A percentile compares a stretch with the other conserved stretches of the same genome.
Conservation (phyloP, 2,888 invertebrate species). For the Agapostemon virescens region DNA sequence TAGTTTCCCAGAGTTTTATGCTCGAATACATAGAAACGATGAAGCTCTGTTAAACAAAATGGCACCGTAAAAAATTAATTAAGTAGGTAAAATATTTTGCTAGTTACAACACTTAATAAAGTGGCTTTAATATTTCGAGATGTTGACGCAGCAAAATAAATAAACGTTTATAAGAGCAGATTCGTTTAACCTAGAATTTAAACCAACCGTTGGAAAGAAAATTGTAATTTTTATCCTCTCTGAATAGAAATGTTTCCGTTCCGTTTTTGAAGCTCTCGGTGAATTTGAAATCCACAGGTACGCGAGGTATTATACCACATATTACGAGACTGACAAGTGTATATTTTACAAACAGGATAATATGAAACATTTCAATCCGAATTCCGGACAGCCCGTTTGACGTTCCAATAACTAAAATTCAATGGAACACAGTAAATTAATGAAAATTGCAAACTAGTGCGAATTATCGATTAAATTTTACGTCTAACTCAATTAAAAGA, state of each 20-base stretch:
- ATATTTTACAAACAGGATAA: conserved; percentile 8
- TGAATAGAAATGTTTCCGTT: not conserved
- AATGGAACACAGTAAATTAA: not conserved
- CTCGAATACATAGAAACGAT: too few species aligned
- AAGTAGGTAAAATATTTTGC: too few species aligned
- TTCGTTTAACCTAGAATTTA: not conserved
- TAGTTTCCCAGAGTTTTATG: too few species aligned
- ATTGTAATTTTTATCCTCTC: not conserved
- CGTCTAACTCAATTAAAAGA: not conserved
- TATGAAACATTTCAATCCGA: not conserved
- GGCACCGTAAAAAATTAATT: too few species aligned
- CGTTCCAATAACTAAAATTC: not conserved
- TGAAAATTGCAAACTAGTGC: not conserved
- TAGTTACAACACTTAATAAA: not conserved
- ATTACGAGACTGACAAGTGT: not conserved
- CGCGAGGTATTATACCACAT: not conserved
- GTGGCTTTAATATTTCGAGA: not conserved
- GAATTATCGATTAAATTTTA: not conserved
- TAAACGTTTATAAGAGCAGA: not conserved
- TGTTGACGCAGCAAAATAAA: not conserved
- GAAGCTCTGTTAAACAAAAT: too few species aligned
- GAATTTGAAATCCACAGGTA: not conserved
- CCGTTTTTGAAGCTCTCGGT: not conserved
- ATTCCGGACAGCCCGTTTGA: not conserved
- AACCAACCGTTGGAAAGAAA: not conserved